phyloP scores from a whole-genome alignment of 2,888 invertebrate species.

The Tetanocera ferruginea region DNA sequence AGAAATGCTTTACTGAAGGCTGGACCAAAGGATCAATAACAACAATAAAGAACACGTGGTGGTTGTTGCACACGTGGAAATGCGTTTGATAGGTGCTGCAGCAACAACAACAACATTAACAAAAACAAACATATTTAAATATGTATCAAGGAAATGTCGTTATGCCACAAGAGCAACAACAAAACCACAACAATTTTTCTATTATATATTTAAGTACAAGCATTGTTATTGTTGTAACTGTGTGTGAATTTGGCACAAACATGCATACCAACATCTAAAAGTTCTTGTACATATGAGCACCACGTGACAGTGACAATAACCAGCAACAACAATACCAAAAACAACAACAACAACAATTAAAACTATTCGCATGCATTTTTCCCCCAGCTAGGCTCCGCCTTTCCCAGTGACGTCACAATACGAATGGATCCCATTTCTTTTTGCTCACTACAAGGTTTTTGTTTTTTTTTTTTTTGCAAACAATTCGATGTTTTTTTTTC shows the following conservation, averaged over 20 bases:
- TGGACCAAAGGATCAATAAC: background rate
- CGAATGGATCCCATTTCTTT: background rate
- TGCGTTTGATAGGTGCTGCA: background rate
- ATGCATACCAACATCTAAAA: background rate
- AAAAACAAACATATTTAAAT: background rate
- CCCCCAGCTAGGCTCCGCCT: slow-evolving; percentile 24
- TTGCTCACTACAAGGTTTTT: background rate
- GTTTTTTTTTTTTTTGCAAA: too few relatives aligned
- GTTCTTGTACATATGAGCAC: background rate
- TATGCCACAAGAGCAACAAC: background rate
- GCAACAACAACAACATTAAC: slow-evolving; percentile 1
- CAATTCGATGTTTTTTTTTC: background rate
- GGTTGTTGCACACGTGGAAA: background rate
- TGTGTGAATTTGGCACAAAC: slow-evolving; percentile 6
- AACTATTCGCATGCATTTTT: slow-evolving; percentile 7
- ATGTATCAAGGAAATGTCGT: background rate
- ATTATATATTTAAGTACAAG: background rate
- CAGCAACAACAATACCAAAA: background rate
- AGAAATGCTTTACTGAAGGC: background rate
- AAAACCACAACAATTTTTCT: too few relatives aligned
- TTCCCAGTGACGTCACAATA: slow-evolving; percentile 18
- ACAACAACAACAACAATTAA: slow-evolving; percentile 6
- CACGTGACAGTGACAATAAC: slow-evolving; percentile 24
- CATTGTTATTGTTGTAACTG: slow-evolving; percentile 11
- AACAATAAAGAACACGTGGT: background rate